Percentiles rank a stretch among this genome's conserved stretches.
Evolutionary conservation across 2,888 invertebrate species (phyloP).

Genomic region (Heliconius hortense): DNA sequence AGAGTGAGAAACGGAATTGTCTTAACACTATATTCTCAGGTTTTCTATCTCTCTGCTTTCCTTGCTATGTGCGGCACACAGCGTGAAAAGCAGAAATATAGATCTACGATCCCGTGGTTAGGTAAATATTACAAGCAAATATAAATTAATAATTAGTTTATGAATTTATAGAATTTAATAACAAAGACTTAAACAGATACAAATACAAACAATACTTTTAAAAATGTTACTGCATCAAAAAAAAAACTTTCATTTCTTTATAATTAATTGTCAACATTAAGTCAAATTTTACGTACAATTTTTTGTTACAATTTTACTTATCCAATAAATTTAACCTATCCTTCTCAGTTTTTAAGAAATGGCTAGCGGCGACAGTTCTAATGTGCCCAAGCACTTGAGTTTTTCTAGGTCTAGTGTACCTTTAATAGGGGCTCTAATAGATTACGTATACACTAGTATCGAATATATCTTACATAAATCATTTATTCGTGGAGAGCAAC

Average conservation of each 20-base stretch:
- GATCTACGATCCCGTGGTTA: neutral
- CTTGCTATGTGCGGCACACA: no score
- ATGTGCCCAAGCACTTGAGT: constrained; percentile 57
- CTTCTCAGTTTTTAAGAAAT: constrained; percentile 41
- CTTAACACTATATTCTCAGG: no score
- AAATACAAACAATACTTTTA: no score
- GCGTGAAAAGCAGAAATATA: neutral
- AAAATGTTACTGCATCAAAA: neutral
- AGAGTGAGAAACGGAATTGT: no score
- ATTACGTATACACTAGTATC: constrained; percentile 64
- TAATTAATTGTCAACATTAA: constrained; percentile 1
- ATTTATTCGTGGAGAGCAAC: constrained; percentile 58
- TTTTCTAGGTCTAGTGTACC: constrained; percentile 65
- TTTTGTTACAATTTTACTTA: neutral
- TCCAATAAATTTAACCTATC: neutral
- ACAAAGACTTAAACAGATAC: no score
- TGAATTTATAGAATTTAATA: neutral
- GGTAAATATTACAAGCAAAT: neutral
- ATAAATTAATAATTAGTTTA: neutral
- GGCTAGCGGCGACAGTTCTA: constrained; percentile 50
- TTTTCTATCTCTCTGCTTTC: no score
- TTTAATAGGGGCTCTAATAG: constrained; percentile 64
- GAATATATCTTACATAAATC: constrained; percentile 58
- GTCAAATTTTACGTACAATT: constrained; percentile 9
- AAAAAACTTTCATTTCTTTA: neutral